Evolutionary conservation across 2,797 vertebrate genomes (phyloP).

Genomic region (Hybognathus amarus): DNA sequence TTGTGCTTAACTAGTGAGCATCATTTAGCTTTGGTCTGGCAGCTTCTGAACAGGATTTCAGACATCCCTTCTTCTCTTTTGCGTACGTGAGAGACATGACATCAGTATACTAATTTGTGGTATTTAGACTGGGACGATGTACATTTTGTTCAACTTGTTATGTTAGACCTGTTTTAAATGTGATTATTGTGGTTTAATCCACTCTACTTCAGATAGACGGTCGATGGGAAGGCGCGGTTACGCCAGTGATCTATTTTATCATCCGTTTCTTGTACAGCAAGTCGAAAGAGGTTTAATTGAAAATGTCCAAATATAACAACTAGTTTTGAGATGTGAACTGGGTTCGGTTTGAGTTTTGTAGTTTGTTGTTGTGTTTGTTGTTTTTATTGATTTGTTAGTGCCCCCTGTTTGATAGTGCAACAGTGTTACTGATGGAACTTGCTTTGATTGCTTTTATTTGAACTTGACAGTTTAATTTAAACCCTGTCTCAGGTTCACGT

Average conservation of each 20-base stretch:
- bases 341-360: constrained; percentile 68
- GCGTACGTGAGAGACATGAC: constrained; percentile 70
- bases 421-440: constrained; percentile 82
- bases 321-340: constrained; percentile 60
- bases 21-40: constrained; percentile 79
- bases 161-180: constrained; percentile 72
- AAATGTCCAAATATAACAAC: constrained; percentile 47
- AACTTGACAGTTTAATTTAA: constrained; percentile 70
- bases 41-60: constrained; percentile 76
- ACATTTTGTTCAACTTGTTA: constrained; percentile 81
- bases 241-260: constrained; percentile 55
- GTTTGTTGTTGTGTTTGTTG: constrained; percentile 64
- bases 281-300: constrained; percentile 46
- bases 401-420: constrained; percentile 79
- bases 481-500: constrained; percentile 95
- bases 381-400: constrained; percentile 59
- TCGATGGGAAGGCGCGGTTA: constrained; percentile 53
- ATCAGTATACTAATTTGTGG: constrained; percentile 65
- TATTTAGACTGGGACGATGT: constrained; percentile 73
- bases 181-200: constrained; percentile 64
- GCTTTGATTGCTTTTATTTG: constrained; percentile 52
- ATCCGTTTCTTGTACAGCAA: constrained; percentile 57
- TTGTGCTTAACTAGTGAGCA: constrained; percentile 78
- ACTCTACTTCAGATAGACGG: constrained; percentile 44
- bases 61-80: constrained; percentile 69